Evolutionary conservation across 2,797 vertebrate species (phyloP).

Genomic region (Paramormyrops hopkinsi): DNA sequence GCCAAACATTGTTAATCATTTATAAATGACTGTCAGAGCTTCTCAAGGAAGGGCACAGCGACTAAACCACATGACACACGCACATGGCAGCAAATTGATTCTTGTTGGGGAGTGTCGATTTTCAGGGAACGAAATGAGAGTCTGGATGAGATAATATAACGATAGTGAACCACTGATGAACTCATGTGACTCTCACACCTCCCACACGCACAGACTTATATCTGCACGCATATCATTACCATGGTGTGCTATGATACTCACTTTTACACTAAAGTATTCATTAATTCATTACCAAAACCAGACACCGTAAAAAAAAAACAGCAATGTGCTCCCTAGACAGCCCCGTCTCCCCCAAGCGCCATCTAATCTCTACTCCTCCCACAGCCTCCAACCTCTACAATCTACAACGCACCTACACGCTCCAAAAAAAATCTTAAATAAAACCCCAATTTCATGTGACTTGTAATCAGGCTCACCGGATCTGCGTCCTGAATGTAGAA

Average conservation of each 20-base stretch:
- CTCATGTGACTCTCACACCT: not conserved
- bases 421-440: not conserved
- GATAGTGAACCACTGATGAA: not conserved
- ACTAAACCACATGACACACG: not conserved
- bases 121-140: not conserved
- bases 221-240: not conserved
- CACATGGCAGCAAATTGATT: not conserved
- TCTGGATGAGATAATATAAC: not conserved
- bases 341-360: not conserved
- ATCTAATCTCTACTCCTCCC: not conserved
- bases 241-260: not conserved
- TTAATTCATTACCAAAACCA: not conserved
- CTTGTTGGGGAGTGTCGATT: not conserved
- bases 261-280: not conserved
- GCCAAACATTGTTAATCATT: not conserved
- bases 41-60: not conserved
- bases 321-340: not conserved
- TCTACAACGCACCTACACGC: not conserved
- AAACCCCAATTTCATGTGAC: not conserved
- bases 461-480: not conserved
- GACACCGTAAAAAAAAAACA: not conserved
- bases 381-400: not conserved
- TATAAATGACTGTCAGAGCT: not conserved
- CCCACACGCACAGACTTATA: not conserved
- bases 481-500: not conserved